Evolutionary conservation across 2,113 vertebrate species (phyloP).

Genomic region (Cephalopholis sonnerati): DNA sequence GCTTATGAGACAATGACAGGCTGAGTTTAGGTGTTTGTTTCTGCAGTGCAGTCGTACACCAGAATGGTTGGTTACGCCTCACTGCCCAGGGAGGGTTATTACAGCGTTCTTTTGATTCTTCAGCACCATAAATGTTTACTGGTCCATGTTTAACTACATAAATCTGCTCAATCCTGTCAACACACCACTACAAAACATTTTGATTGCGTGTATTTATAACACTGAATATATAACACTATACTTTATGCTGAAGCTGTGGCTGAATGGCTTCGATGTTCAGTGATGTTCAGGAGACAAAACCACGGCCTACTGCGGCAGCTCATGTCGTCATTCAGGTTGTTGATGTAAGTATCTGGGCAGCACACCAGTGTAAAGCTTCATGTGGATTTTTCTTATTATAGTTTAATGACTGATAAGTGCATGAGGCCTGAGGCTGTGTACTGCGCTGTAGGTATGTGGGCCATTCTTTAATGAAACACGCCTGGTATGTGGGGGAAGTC

Average conservation of each 20-base stretch:
- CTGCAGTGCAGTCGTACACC: slow-evolving; percentile 24
- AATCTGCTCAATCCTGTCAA: slow-evolving; percentile 3
- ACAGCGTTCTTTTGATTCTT: slow-evolving; percentile 53
- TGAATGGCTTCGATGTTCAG: neutral
- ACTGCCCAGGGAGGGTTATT: slow-evolving; percentile 23
- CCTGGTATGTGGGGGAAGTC: slow-evolving; percentile 63
- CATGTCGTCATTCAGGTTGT: neutral
- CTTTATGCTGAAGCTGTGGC: neutral
- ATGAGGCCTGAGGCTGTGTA: slow-evolving; percentile 29
- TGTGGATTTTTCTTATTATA: neutral
- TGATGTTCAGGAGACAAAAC: slow-evolving; percentile 3
- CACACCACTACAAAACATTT: slow-evolving; percentile 34
- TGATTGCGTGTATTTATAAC: slow-evolving; percentile 29
- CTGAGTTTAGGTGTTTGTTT: slow-evolving; percentile 45
- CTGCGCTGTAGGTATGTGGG: slow-evolving; percentile 50
- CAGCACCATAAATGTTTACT: slow-evolving; percentile 44
- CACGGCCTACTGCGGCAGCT: neutral
- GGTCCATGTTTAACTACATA: slow-evolving; percentile 37
- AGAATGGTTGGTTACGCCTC: slow-evolving; percentile 35
- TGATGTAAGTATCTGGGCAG: slow-evolving; percentile 7
- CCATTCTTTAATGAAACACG: slow-evolving; percentile 30
- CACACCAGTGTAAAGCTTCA: slow-evolving; percentile 2
- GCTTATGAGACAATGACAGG: slow-evolving; percentile 22
- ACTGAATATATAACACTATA: slow-evolving; percentile 3
- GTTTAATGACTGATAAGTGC: slow-evolving; percentile 37